These are phyloP conservation scores for Cephalotes varians DNA, from an alignment of 2,888 invertebrate species.

Conservation along the genomic window DNA sequence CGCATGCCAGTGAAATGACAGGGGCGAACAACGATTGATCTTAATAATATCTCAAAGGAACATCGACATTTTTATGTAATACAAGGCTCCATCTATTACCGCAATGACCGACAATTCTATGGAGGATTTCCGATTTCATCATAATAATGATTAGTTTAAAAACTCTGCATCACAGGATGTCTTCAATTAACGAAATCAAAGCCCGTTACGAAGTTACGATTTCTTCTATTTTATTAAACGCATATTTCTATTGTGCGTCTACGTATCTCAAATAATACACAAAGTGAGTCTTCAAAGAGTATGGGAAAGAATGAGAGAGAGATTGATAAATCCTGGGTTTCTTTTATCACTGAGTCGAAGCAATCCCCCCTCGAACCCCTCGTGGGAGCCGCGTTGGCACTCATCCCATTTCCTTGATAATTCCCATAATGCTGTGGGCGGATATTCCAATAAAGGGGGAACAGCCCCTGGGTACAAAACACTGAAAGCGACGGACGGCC, in stretches of 20 bases:
- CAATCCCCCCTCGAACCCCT: slow-evolving; percentile 61
- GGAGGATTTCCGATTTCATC: background rate
- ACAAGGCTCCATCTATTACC: background rate
- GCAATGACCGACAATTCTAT: slow-evolving; percentile 18
- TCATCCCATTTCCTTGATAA: slow-evolving; percentile 85
- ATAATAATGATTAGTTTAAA: background rate
- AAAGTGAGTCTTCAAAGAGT: background rate
- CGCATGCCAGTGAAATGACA: slow-evolving; percentile 1
- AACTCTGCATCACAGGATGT: background rate
- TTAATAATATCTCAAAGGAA: background rate
- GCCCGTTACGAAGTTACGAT: too few species aligned
- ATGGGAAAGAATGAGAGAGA: background rate
- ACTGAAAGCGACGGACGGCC: slow-evolving; percentile 79
- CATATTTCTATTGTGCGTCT: background rate
- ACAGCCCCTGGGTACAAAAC: slow-evolving; percentile 81
- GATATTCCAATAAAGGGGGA: slow-evolving; percentile 86
- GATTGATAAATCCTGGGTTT: slow-evolving; percentile 39
- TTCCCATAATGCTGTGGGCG: slow-evolving; percentile 86
- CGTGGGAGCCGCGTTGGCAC: slow-evolving; percentile 76
- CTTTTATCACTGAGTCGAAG: slow-evolving; percentile 41
- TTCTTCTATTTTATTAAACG: background rate
- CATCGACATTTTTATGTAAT: slow-evolving; percentile 19
- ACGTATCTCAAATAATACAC: background rate
- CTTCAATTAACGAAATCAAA: slow-evolving; percentile 5
- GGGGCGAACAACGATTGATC: slow-evolving; percentile 1